Evolutionary conservation across 2,797 vertebrate genomes (phyloP).

Genomic region (Sorex maritimensis): DNA sequence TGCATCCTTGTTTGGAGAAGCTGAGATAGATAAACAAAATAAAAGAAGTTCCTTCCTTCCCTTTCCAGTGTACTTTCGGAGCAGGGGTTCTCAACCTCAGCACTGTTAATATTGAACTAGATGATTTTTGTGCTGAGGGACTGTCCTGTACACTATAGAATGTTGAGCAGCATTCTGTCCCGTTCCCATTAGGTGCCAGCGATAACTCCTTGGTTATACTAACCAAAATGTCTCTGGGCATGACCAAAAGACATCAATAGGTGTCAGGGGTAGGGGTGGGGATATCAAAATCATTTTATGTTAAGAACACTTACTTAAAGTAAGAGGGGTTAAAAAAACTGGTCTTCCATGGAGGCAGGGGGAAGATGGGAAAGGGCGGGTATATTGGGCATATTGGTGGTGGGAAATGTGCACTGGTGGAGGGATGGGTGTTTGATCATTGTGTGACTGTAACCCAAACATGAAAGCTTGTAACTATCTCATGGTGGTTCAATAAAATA

Average conservation of each 20-base stretch:
- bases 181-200: background rate
- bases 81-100: background rate
- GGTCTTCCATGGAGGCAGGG: too few species aligned
- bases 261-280: too few species aligned
- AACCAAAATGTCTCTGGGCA: constrained; percentile 18
- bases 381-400: too few species aligned
- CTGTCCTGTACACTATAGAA: background rate
- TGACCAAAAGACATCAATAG: too few species aligned
- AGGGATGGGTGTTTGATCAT: too few species aligned
- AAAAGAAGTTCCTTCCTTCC: constrained; percentile 72
- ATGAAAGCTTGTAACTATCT: too few species aligned
- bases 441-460: too few species aligned
- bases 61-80: constrained; percentile 73
- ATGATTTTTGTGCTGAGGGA: background rate
- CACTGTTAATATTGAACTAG: background rate
- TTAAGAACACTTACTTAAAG: background rate
- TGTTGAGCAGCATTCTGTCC: background rate
- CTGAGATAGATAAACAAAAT: constrained; percentile 77
- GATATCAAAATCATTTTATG: too few species aligned
- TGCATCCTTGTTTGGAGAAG: constrained; percentile 76
- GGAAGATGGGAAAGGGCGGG: too few species aligned
- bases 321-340: constrained; percentile 64
- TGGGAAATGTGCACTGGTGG: too few species aligned
- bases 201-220: background rate
- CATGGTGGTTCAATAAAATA: too few species aligned